A percentile compares a stretch with the other conserved stretches of the same genome.
These are phyloP conservation scores for Bujurquina vittata DNA, from an alignment of 2,113 vertebrate species.

Conservation along the genomic window DNA sequence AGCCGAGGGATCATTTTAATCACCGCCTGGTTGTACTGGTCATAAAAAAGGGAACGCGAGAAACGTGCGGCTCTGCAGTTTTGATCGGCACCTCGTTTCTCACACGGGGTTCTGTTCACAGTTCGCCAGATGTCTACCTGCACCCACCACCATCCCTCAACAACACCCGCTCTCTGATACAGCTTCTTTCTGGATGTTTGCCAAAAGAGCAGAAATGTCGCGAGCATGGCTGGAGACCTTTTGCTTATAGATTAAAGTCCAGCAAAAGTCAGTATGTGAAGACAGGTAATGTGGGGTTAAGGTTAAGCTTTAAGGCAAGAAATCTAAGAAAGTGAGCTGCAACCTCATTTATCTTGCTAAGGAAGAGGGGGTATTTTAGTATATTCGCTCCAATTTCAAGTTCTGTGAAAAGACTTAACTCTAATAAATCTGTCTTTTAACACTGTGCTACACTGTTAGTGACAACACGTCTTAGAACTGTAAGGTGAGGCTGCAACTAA, in stretches of 20 bases:
- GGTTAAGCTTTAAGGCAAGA: background rate
- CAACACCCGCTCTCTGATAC: constrained; percentile 2
- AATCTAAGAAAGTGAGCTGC: background rate
- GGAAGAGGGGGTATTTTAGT: background rate
- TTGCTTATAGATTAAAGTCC: constrained; percentile 40
- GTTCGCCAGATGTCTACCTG: background rate
- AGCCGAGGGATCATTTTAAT: constrained; percentile 6
- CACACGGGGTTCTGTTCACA: background rate
- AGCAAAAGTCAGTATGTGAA: constrained; percentile 21
- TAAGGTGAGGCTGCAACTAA: background rate
- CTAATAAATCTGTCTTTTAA: background rate
- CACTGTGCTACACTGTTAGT: background rate
- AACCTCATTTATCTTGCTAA: background rate
- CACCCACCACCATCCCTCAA: background rate
- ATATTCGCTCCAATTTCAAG: background rate
- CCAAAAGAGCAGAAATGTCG: constrained; percentile 66
- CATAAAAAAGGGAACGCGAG: constrained; percentile 24
- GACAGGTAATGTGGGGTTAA: background rate
- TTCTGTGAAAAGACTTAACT: background rate
- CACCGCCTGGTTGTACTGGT: background rate
- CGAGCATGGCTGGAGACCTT: constrained; percentile 10
- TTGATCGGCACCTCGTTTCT: constrained; percentile 30
- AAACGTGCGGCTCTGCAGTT: constrained; percentile 43
- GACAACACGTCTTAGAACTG: background rate
- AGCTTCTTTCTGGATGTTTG: constrained; percentile 26